Percentiles rank a stretch among this genome's conserved stretches.
Evolutionary conservation across 1,140 invertebrate species (phyloP).

Genomic region (Fopius arisanus): DNA sequence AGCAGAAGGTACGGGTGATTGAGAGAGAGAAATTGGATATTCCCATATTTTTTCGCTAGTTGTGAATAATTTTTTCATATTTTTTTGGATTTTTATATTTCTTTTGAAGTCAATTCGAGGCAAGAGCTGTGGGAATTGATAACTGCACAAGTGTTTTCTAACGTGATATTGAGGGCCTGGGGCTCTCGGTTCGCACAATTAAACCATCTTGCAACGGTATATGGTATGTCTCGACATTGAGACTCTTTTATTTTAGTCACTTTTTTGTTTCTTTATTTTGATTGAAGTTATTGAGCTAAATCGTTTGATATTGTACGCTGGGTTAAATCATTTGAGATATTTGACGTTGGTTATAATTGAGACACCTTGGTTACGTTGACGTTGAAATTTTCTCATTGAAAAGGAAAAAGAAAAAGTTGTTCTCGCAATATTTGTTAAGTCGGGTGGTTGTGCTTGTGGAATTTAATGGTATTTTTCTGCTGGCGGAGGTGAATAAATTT

Average conservation of each 20-base stretch:
- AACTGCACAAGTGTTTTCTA: too few relatives aligned
- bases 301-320: neutral
- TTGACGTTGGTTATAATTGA: neutral
- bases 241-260: neutral
- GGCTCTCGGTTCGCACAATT: neutral
- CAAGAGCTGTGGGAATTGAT: too few relatives aligned
- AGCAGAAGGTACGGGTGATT: neutral
- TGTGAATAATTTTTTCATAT: too few relatives aligned
- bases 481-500: neutral
- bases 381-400: neutral
- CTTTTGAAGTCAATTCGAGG: too few relatives aligned
- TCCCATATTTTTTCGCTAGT: neutral
- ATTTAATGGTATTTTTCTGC: constrained; percentile 17
- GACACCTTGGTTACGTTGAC: neutral
- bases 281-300: neutral
- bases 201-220: constrained; percentile 13
- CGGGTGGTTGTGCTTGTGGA: neutral
- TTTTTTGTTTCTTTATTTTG: constrained; percentile 3
- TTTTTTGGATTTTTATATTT: too few relatives aligned
- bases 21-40: neutral
- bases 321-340: neutral
- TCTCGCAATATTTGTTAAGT: neutral
- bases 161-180: neutral
- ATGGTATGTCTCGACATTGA: neutral
- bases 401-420: neutral